Evolutionary conservation across 2,113 vertebrate species (phyloP), one percentile per base, ranked within the genome.

Genomic region (Solea solea): DNA sequence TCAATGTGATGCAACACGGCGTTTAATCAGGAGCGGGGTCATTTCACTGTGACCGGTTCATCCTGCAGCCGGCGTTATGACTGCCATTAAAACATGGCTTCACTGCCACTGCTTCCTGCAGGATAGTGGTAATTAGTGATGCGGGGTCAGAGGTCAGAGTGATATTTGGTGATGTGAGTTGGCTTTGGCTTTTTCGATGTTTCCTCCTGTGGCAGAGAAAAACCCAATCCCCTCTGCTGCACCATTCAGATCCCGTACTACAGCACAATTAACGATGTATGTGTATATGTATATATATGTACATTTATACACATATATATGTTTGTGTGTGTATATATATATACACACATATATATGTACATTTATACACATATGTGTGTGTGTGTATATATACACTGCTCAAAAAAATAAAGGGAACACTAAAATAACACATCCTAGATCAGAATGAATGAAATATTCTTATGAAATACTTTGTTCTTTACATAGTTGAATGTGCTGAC

Each of bases 11-110:
- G 80, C 80, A 80, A 76, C 67, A 46, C 64, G 46, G 69, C 80
- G 64, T 84, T 87, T 87, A 85, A 92, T 89, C 87, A 85, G 80
- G 40, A 68, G 21, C 7, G 54, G 65, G 85, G 81, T 91, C 86
- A 74, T 77, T 80, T 82, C 56, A 50, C 57, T 64, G 80, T 81
- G 80, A 76, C 84, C 54, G 7, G 52, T 74, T 84, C 85, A 63
- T 70, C 80, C 76, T 63, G 34, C 45, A 79, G 66, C 70, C 61
- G 63, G 52, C 77, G 73, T 84, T 88, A 80, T 85, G 84, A 69
- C 76, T 75, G 76, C 68, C 78, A 84, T 90, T 86, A 89, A 69
- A 83, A 81, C n/a, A 63, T 51, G 64, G 62, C 80, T 69, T 61
- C 72, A 14, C 55, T 74, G 85, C 60, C 54, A 58, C 51, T 13